These are phyloP conservation scores for Urosaurus nigricauda DNA, from an alignment of 2,797 vertebrate genomes.

Conservation along the genomic window DNA sequence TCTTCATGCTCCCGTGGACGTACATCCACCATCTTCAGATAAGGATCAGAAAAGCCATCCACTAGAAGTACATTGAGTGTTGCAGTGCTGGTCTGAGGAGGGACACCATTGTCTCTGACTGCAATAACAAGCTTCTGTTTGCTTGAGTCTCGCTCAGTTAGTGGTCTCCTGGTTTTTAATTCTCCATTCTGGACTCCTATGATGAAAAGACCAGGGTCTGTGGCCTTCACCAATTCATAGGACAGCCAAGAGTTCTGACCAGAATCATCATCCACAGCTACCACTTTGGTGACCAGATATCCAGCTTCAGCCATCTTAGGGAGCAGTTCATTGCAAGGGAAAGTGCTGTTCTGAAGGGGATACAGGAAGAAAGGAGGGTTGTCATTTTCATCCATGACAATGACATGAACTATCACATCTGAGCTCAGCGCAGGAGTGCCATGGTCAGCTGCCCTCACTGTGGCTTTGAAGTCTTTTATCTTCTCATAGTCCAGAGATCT, in stretches of 20 bases:
- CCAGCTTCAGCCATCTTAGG: constrained; percentile 46
- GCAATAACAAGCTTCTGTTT: constrained; percentile 14
- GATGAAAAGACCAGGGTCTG: constrained; percentile 66
- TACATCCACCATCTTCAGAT: constrained; percentile 10
- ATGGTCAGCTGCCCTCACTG: constrained; percentile 75
- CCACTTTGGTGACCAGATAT: constrained; percentile 11
- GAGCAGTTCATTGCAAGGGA: constrained; percentile 61
- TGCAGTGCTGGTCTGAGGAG: constrained; percentile 20
- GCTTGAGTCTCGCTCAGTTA: not conserved
- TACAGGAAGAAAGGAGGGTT: constrained; percentile 72
- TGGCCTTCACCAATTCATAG: constrained; percentile 66
- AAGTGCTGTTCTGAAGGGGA: constrained; percentile 40
- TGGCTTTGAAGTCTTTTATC: constrained; percentile 74
- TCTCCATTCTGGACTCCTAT: constrained; percentile 50
- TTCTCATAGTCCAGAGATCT: constrained; percentile 82
- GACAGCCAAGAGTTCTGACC: constrained; percentile 56
- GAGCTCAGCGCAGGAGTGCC: constrained; percentile 78
- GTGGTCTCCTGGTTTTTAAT: constrained; percentile 8
- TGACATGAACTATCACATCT: constrained; percentile 65
- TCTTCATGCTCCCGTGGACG: constrained; percentile 66
- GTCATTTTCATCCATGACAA: constrained; percentile 75
- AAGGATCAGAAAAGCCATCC: constrained; percentile 33
- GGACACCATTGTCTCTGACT: constrained; percentile 12
- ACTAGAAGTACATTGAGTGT: not conserved
- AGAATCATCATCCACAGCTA: constrained; percentile 59